A percentile compares a stretch with the other conserved stretches of the same genome.
These are phyloP conservation scores for Trilocha varians DNA, from an alignment of 2,888 invertebrate species.

Conservation along the genomic window DNA sequence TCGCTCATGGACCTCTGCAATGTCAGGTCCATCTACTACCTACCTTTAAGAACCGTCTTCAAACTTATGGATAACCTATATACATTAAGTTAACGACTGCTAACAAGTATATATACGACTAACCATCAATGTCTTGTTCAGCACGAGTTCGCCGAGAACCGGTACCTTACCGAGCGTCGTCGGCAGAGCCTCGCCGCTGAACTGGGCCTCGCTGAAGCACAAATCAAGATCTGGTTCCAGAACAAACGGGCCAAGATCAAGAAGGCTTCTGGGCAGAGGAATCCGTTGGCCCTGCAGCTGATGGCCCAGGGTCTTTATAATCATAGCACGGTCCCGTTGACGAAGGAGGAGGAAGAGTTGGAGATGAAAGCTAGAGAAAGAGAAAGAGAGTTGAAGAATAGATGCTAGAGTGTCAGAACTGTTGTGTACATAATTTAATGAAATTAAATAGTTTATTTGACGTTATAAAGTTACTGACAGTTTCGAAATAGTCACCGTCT, in stretches of 20 bases:
- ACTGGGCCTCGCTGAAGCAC: constrained; percentile 94
- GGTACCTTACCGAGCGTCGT: constrained; percentile 92
- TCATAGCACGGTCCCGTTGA: constrained; percentile 77
- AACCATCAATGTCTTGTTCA: too few relatives aligned
- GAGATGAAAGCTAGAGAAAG: constrained; percentile 66
- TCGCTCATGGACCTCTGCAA: too few relatives aligned
- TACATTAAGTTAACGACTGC: too few relatives aligned
- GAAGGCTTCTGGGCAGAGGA: constrained; percentile 88
- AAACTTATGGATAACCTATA: too few relatives aligned
- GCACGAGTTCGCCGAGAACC: constrained; percentile 94
- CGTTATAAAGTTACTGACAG: too few relatives aligned
- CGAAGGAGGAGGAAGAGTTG: constrained; percentile 82
- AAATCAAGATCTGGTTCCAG: constrained; percentile 98
- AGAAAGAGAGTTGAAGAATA: constrained; percentile 52
- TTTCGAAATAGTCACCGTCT: too few relatives aligned
- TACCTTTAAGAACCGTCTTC: too few relatives aligned
- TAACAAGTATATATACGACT: too few relatives aligned
- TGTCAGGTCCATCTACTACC: too few relatives aligned
- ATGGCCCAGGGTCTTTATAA: constrained; percentile 97
- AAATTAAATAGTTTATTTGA: too few relatives aligned
- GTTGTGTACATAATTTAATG: too few relatives aligned
- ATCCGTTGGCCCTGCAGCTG: constrained; percentile 89
- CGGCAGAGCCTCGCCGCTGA: constrained; percentile 93
- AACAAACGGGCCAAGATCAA: constrained; percentile 98
- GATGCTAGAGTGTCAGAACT: constrained; percentile 31